Evolutionary conservation across 2,113 vertebrate genomes (phyloP), one percentile per base, ranked within the genome.

Genomic region (Glareola pratincola): DNA sequence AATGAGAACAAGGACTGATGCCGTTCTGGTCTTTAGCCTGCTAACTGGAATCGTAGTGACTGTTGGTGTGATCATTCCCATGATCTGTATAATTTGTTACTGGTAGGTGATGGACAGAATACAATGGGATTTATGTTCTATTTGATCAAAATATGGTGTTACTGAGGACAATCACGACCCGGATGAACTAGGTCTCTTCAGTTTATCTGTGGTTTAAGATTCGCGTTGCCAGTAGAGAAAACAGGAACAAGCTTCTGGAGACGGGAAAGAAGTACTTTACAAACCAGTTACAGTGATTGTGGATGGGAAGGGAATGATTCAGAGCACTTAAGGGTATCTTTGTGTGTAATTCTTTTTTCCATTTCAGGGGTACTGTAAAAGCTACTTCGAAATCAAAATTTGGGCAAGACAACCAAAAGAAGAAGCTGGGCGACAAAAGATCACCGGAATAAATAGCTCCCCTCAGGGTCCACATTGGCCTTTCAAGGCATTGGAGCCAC

Each of bases 71-170:
- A 97, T 97, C 79, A 96, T 97, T 88, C 66, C 90, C 60, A 47
- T 97, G 72, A 89, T 97, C 94, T 95, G 97, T 90, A 91, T 97
- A 66, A 96, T 96, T 93, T 69, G 97, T 92, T 91, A 87, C 66
- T 94, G 96, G 97, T 97, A 97, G 66, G 95, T 97, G 68, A 95
- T 97, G 57, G 78, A 92, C 37, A 92, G 14, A 34, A 32, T 74
- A 32, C 21, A 57, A 32, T 54, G 18, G 71, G 30, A 51, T 84
- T 90, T 78, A 47, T 14, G 3, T 77, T 62, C 69, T 85, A 63
- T 90, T 75, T 85, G 14, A 80, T 81, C 34, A 80, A 83, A 71
- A 39, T 37, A 66, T 7, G 8, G 8, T 63, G 76, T 73, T 90
- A 32, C 21, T 66, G 32, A 16, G 62, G 47, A 57, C 23, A 68